Base-by-base conservation (phyloP, 1,140 invertebrate species). In the Lepidurus packardi region DNA sequence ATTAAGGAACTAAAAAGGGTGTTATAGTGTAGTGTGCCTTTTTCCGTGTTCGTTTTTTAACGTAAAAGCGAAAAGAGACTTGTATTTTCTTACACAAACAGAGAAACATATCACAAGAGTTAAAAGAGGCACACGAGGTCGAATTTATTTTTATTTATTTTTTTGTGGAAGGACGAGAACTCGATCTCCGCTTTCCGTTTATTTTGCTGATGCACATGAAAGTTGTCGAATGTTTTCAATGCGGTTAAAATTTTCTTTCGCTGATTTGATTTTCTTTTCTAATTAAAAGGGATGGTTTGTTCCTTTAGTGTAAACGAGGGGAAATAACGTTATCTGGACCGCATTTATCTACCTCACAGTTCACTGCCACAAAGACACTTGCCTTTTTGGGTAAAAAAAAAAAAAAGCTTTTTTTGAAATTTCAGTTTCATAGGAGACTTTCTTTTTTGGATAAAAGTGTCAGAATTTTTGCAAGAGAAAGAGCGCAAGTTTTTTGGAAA, bases 291-390 rank as follows among this genome's bases (percentile, higher is more conserved):
- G 13, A 65, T 7, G 16, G 21, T 65, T 47, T 16, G 10, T 47
- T 65, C 21, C 53, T 21, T 65, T 13, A 21, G 1, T n/a, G 8
- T 65, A 21, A 21, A n/a, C 16, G 21, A 65, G 53, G 16, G 53
- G 13, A 65, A 65, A 21, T 13, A 65, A 65, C 16, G 16, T 65
- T n/a, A 65, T 65, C 21, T 65, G 16, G 21, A 65, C 53, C 53
- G 53, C 53, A 65, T 65, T 65, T 65, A 65, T 65, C 53, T 65
- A 65, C 53, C 53, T 65, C 53, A 65, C 53, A 65, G 53, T 65
- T 65, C 53, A 65, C 53, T 65, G 53, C 53, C 53, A 65, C 53
- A 65, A 65, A 65, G 53, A 65, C 53, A 65, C 53, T 65, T 65
- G 53, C 53, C 53, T 65, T 65, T 65, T 21, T 21, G 16, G 1